Percentiles rank a stretch among this genome's conserved stretches.
Evolutionary conservation across 2,888 invertebrate genomes (phyloP).

Genomic region (Leptopilina myrica): DNA sequence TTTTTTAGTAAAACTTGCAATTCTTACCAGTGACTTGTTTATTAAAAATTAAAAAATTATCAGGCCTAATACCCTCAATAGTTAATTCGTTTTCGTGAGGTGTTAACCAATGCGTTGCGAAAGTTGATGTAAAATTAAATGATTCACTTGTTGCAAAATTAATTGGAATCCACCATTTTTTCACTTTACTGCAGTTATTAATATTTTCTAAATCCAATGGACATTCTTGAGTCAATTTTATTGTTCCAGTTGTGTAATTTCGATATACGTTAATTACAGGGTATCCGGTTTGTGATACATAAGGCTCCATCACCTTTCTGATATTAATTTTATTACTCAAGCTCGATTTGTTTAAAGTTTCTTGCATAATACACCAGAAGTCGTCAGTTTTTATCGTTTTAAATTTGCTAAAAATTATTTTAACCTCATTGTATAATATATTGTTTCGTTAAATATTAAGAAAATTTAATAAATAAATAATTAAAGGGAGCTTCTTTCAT

Average conservation of each 20-base stretch:
- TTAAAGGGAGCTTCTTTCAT: no score
- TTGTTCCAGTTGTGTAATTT: conserved; percentile 58
- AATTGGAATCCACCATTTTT: conserved; percentile 69
- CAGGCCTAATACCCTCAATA: conserved; percentile 52
- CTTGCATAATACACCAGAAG: conserved; percentile 59
- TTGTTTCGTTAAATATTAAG: not conserved
- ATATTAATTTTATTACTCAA: conserved; percentile 67
- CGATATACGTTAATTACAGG: conserved; percentile 73
- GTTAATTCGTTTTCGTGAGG: conserved; percentile 50
- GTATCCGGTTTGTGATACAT: conserved; percentile 77
- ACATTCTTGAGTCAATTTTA: conserved; percentile 57
- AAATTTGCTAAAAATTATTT: conserved; percentile 47
- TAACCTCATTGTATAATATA: no score
- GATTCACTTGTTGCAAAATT: conserved; percentile 60
- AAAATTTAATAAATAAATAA: no score
- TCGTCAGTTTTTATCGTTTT: conserved; percentile 56
- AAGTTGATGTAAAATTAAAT: conserved; percentile 50
- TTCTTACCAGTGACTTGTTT: conserved; percentile 66
- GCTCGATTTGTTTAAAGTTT: conserved; percentile 41
- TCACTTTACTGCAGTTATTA: conserved; percentile 44
- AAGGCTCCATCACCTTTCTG: conserved; percentile 64
- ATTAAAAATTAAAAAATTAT: conserved; percentile 76
- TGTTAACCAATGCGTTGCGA: conserved; percentile 55
- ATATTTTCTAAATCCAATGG: conserved; percentile 16
- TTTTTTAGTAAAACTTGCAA: not conserved